phyloP scores from a whole-genome alignment of 2,888 invertebrate species.

The Pristionchus mayeri region DNA sequence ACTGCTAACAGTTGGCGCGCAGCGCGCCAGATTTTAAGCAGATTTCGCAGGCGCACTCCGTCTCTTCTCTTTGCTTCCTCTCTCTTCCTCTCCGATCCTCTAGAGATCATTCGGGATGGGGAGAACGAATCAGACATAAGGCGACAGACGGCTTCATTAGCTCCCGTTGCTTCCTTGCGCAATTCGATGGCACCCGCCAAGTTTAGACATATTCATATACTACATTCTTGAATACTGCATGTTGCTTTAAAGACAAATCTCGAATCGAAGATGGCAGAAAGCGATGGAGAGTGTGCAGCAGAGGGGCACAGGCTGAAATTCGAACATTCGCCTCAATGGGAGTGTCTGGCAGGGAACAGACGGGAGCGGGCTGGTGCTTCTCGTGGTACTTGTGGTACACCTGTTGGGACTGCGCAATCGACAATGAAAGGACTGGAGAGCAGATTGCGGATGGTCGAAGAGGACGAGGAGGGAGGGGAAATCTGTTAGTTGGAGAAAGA shows the following conservation, averaged over 20 bases:
- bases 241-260: no score
- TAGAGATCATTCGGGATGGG: not conserved
- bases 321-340: no score
- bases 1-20: slow-evolving; percentile 23
- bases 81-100: not conserved
- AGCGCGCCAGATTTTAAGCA: slow-evolving; percentile 39
- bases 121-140: slow-evolving; percentile 3
- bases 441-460: slow-evolving; percentile 40
- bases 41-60: slow-evolving; percentile 15
- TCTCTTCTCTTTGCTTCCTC: not conserved
- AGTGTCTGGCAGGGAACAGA: not conserved
- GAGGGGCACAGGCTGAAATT: no score
- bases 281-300: no score
- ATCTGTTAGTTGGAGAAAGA: no score
- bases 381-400: slow-evolving; percentile 37
- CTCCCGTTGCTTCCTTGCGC: slow-evolving; percentile 12
- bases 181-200: not conserved
- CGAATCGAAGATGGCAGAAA: no score
- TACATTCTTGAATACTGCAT: no score
- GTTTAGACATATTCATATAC: no score
- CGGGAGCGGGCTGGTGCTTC: not conserved
- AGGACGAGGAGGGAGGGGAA: not conserved
- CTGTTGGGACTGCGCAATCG: slow-evolving; percentile 35
- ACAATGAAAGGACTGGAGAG: slow-evolving; percentile 9
- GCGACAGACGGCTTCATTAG: slow-evolving; percentile 44